Percentiles rank a stretch among this genome's conserved stretches.
Evolutionary conservation across 2,797 vertebrate genomes (phyloP).

Genomic region (Bradypodion ventrale): DNA sequence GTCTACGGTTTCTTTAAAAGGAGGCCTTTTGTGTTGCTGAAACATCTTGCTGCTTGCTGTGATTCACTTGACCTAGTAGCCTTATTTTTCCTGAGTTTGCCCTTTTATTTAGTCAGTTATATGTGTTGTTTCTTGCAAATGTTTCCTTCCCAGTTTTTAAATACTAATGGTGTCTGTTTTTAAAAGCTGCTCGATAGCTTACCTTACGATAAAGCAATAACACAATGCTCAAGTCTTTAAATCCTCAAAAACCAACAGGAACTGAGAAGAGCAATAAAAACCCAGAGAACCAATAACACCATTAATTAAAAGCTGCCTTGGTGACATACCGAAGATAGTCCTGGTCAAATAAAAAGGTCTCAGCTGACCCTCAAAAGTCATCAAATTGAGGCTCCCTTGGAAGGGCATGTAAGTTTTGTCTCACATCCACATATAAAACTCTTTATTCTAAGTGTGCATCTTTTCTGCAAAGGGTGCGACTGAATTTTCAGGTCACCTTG

Average conservation of each 20-base stretch:
- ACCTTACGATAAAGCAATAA: not conserved
- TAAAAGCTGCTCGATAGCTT: not conserved
- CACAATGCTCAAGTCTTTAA: not conserved
- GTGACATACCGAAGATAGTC: not conserved
- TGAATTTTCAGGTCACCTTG: not conserved
- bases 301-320: not conserved
- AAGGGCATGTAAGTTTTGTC: not conserved
- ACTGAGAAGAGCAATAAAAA: not conserved
- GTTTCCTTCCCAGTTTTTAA: not conserved
- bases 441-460: not conserved
- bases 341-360: not conserved
- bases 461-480: not conserved
- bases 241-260: not conserved
- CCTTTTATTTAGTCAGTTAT: not conserved
- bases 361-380: not conserved
- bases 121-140: not conserved
- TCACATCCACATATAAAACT: not conserved
- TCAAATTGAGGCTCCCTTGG: not conserved
- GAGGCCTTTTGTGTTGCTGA: not conserved
- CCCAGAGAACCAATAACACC: not conserved
- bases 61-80: not conserved
- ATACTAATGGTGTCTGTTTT: not conserved
- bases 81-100: not conserved
- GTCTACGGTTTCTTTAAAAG: not conserved
- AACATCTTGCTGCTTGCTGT: not conserved